These are phyloP conservation scores for Uropetala carovei DNA, from an alignment of 2,888 invertebrate genomes.

Conservation along the genomic window DNA sequence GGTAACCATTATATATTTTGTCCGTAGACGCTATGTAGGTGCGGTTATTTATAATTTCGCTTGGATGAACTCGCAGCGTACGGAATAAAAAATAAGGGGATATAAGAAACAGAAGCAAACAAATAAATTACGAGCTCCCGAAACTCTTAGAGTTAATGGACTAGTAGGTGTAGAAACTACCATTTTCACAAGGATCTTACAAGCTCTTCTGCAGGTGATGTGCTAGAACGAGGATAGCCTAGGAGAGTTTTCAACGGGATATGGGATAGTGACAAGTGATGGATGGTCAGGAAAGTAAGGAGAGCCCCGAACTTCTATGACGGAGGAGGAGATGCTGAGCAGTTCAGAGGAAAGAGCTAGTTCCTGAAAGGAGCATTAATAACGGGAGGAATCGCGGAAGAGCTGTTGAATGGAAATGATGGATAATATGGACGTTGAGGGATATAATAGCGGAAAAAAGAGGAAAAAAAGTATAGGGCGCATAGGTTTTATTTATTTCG, in stretches of 20 bases:
- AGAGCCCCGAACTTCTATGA: neutral
- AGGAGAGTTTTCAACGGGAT: conserved; percentile 2
- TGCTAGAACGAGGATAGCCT: neutral
- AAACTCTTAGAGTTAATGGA: conserved; percentile 15
- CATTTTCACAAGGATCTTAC: neutral
- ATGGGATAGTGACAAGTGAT: neutral
- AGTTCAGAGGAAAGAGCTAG: neutral
- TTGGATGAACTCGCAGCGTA: neutral
- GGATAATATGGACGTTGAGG: neutral
- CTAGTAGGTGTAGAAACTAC: neutral
- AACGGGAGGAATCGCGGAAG: neutral
- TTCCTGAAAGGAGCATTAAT: conserved; percentile 28
- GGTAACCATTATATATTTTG: too few relatives aligned
- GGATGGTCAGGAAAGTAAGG: conserved; percentile 19
- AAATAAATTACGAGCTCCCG: neutral
- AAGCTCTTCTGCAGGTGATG: neutral
- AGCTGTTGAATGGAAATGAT: neutral
- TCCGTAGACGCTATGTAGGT: too few relatives aligned
- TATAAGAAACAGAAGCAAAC: neutral
- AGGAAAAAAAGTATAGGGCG: too few relatives aligned
- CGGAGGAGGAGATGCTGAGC: neutral
- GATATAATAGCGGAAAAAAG: neutral
- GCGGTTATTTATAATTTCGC: too few relatives aligned
- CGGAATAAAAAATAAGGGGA: neutral
- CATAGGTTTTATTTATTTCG: too few relatives aligned